Evolutionary conservation across 2,797 vertebrate species (phyloP), one percentile per base, ranked within the genome.

Genomic region (Benthosema pterotum): DNA sequence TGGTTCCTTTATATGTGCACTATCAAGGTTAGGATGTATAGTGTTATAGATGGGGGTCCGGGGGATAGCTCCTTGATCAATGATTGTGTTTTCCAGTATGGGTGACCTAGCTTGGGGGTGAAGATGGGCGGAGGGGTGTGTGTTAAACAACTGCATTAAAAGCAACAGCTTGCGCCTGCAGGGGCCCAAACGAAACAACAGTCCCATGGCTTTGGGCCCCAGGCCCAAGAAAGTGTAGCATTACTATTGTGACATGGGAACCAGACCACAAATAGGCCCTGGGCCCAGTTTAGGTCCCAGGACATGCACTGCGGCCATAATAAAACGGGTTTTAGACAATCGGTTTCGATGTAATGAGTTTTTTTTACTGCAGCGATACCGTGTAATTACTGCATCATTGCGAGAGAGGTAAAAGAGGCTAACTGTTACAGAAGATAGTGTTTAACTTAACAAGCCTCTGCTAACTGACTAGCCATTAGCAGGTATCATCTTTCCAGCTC

Each of bases 151-250:
- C 32, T 32, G 32, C 9, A 32, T 32, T 32, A 8, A 32, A 6
- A 8, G 9, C 32, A 32, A 32, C 32, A 9, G 32, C 22, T 89
- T 90, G 92, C 79, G 88, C 88, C 19, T 25, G 22, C 91, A 91
- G 83, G 80, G 19, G 53, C 4, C 4, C 47, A 70, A 15, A 25
- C 22, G 15, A 11, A 53, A 55, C 58, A 65, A 60, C 0, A 51
- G 47, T 52, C 54, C 45, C 28, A 59, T 9, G 57, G 15, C 50
- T 14, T 17, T 0, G 43, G 42, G 6, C 25, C n/a, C 19, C 48
- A 43, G 15, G 42, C 28, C 46, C 2, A 1, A 65, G 47, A 72
- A 52, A 49, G 58, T 69, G 46, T 77, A 61, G 5, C 52, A n/a
- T 76, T 69, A 28, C 65, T 52, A 14, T 64, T 13, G 11, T 65